Percentiles rank a stretch among this genome's conserved stretches.
phyloP scores from a whole-genome alignment of 2,888 invertebrate species.

The Lutraria lutraria region DNA sequence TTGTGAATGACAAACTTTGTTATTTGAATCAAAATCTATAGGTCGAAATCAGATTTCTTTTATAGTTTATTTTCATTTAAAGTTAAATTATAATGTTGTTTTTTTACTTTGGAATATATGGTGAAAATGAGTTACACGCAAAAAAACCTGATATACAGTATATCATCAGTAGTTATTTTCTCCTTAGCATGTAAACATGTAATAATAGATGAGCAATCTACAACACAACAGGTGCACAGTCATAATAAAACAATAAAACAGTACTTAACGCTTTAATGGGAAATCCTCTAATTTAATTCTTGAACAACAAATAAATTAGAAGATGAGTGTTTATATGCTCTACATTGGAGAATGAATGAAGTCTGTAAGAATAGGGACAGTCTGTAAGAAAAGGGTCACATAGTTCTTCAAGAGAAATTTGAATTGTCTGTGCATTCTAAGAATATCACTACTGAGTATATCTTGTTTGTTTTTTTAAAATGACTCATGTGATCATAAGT shows the following conservation, averaged over 20 bases:
- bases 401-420: not conserved
- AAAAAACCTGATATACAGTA: not conserved
- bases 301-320: not conserved
- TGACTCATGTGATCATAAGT: not conserved
- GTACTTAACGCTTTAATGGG: slow-evolving; percentile 2
- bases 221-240: not conserved
- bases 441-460: no score
- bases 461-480: no score
- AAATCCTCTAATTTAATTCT: not conserved
- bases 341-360: not conserved
- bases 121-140: no score
- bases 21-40: no score
- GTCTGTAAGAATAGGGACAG: not conserved
- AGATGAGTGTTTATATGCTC: not conserved
- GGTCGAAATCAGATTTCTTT: no score
- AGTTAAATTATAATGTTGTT: no score
- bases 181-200: not conserved
- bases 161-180: not conserved
- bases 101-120: no score
- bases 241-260: not conserved
- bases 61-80: no score
- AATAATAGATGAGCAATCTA: not conserved
- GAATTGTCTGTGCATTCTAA: not conserved
- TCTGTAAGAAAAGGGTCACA: not conserved
- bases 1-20: no score